Evolutionary conservation across 2,888 invertebrate species (phyloP), one percentile per base, ranked within the genome.

Genomic region (Malacosoma neustria): DNA sequence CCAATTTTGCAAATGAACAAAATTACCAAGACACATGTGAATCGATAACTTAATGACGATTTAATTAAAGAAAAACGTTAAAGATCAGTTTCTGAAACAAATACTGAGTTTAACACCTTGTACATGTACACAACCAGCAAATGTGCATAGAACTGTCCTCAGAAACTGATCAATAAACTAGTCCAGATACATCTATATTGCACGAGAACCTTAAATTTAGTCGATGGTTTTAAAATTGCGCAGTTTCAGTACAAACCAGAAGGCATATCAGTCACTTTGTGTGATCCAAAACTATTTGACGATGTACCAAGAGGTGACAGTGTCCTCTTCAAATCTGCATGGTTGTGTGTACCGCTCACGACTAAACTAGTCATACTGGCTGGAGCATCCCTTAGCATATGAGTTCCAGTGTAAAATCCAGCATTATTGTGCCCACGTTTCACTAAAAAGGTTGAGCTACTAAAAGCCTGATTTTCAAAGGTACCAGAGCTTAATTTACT

Each of bases 221-320:
- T 84, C 84, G 84, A 74, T 85, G 84, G 84, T 85, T 70, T 66
- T 71, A 61, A n/a, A n/a, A 70, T 64, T 62, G 61, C 49, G 61
- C 47, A 55, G 55, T 33, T 13, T 72, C 58, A 92, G 75, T 92
- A 92, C 44, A 92, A 73, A 38, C 92, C 92, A 32, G 92, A 92
- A 46, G 92, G 91, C 72, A 91, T 88, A 62, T 92, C 92, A 3
- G 92, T 91, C 6, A 92, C 86, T 80, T 92, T 92, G 37, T 89
- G 87, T 29, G 79, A 65, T 14, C 89, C 87, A 41, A 72, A 76
- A 45, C 54, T 69, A 43, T 63, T 73, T 3, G 73, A 71, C 31
- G 54, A 46, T 4, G 72, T 68, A 11, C 76, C 77, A 41, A 73
- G 68, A 0, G 80, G 79, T 0, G 84, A 81, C 4, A 85, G 46